These are phyloP conservation scores for Silurus lanzhouensis DNA, from an alignment of 2,797 vertebrate species.

Conservation along the genomic window DNA sequence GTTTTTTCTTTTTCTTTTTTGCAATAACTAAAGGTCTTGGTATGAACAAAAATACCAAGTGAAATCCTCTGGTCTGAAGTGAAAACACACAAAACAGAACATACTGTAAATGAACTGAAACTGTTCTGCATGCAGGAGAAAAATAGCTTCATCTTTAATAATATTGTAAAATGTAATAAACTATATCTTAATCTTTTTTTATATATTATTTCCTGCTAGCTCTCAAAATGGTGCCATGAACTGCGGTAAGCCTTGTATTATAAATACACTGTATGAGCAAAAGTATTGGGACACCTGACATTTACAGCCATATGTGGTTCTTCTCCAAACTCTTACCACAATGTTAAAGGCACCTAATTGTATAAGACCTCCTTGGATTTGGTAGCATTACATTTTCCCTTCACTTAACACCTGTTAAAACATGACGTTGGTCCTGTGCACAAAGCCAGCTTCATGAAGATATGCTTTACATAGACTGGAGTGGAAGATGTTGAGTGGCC, in stretches of 20 bases:
- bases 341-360: no score
- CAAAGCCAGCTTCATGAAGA: no score
- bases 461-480: no score
- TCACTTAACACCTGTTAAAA: no score
- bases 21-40: neutral
- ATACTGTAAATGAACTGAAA: neutral
- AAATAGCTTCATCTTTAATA: no score
- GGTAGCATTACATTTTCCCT: no score
- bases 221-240: neutral
- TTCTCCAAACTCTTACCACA: no score
- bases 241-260: neutral
- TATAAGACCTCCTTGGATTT: no score
- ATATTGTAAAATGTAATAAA: neutral
- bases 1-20: neutral
- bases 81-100: neutral
- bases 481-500: no score
- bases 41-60: neutral
- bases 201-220: neutral
- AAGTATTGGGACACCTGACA: no score
- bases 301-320: no score
- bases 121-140: neutral
- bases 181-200: neutral
- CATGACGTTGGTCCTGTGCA: no score
- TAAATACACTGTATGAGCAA: neutral
- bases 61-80: neutral